Evolutionary conservation across 2,888 invertebrate genomes (phyloP), one percentile per base, ranked within the genome.

Genomic region (Fabriciana adippe): DNA sequence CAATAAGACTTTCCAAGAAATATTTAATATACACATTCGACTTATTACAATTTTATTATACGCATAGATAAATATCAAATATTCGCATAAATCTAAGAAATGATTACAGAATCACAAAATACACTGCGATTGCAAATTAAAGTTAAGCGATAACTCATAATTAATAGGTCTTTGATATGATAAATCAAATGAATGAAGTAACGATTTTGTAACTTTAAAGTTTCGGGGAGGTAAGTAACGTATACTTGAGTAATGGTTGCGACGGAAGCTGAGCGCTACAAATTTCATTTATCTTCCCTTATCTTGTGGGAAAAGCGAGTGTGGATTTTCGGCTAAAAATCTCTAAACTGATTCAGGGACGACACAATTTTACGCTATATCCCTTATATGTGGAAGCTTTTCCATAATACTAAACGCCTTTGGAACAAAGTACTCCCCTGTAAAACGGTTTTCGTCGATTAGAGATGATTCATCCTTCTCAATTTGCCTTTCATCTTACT

Each of bases 281-380:
- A 71, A 67, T 66, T 69, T 54, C 55, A 69, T 72, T 72, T 72
- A 72, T 71, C 70, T 71, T 56, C 48, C 60, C 69, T 74, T 71
- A 71, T 70, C 70, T 69, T 60, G 47, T 67, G 62, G 53, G 68
- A 56, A 60, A 57, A 69, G 50, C 35, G 11, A 41, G 59, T 66
- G 66, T 63, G 68, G 48, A 66, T 66, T 64, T 67, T 67, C 53
- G 54, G 48, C 31, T 21, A 35, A 53, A 48, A 65, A 67, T 57
- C 64, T 55, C 35, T 70, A 57, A 59, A 64, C n/a, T 57, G 31
- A 61, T 53, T 68, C 8, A 8, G 18, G 18, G 15, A 35, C 31
- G 14, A 31, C 26, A 8, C 16, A 55, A 35, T 55, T 55, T 16
- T 35, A 55, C n/a, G 50, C 16, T 8, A 18, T 16, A n/a, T 51